Percentiles rank a stretch among this genome's conserved stretches.
These are phyloP conservation scores for Nephrotoma appendiculata DNA, from an alignment of 2,888 invertebrate species.

Conservation along the genomic window DNA sequence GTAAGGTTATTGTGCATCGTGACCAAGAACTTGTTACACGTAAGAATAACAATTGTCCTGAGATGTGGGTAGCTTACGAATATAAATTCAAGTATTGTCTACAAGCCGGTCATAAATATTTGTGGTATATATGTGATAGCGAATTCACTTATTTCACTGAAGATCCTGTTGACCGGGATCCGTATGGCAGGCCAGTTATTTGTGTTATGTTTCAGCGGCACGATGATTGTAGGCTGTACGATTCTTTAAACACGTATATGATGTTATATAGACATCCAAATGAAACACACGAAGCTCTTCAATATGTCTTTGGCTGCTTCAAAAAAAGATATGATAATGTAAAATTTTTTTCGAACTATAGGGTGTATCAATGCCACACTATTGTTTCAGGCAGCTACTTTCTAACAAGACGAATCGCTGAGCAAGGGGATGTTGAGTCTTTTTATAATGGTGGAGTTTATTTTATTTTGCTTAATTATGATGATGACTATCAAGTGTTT, in stretches of 20 bases:
- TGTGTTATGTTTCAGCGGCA: background rate
- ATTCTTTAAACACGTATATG: background rate
- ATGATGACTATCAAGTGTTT: background rate
- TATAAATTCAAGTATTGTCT: background rate
- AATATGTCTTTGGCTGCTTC: background rate
- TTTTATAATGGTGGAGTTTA: background rate
- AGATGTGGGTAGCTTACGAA: background rate
- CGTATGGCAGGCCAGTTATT: background rate
- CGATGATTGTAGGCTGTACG: fast-evolving
- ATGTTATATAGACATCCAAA: background rate
- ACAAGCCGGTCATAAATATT: background rate
- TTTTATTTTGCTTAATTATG: background rate
- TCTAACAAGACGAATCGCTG: fast-evolving
- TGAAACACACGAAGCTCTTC: background rate
- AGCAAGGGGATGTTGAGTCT: background rate
- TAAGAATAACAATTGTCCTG: background rate
- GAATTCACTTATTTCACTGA: background rate
- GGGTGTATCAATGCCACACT: background rate
- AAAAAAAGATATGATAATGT: background rate
- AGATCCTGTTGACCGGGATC: background rate
- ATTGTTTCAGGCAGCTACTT: background rate
- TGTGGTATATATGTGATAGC: background rate
- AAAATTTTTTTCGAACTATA: background rate
- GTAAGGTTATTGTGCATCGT: background rate
- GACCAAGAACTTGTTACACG: background rate